These are phyloP conservation scores for Cnemophilus loriae DNA, from an alignment of 2,113 vertebrate species.

Conservation along the genomic window DNA sequence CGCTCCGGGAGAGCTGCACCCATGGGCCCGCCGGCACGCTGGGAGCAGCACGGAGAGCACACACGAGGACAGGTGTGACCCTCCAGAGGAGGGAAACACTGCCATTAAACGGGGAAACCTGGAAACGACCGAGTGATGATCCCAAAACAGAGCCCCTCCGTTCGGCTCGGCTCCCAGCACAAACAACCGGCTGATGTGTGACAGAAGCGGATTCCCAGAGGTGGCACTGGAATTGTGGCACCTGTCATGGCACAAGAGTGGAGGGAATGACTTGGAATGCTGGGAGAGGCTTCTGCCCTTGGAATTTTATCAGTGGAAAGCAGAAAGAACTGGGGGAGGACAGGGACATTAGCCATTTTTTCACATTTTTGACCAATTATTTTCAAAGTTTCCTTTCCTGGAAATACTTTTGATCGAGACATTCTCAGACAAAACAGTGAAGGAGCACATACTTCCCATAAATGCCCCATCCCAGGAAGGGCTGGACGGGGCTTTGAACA, in stretches of 20 bases:
- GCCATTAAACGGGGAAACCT: background rate
- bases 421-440: background rate
- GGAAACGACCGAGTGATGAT: rapidly evolving
- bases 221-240: background rate
- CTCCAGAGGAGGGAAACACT: background rate
- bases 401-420: rapidly evolving
- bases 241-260: rapidly evolving
- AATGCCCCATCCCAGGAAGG: background rate
- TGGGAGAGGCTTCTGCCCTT: background rate
- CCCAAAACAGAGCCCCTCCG: background rate
- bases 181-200: rapidly evolving
- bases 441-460: background rate
- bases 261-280: rapidly evolving
- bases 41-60: background rate
- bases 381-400: background rate
- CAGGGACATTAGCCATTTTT: background rate
- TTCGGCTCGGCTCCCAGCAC: background rate
- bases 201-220: rapidly evolving
- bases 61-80: rapidly evolving
- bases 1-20: rapidly evolving
- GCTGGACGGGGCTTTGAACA: background rate
- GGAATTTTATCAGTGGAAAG: background rate
- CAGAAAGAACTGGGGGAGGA: background rate
- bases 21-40: rapidly evolving
- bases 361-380: background rate